Evolutionary conservation across 1,140 invertebrate genomes (phyloP).

Genomic region (Microplitis demolitor): DNA sequence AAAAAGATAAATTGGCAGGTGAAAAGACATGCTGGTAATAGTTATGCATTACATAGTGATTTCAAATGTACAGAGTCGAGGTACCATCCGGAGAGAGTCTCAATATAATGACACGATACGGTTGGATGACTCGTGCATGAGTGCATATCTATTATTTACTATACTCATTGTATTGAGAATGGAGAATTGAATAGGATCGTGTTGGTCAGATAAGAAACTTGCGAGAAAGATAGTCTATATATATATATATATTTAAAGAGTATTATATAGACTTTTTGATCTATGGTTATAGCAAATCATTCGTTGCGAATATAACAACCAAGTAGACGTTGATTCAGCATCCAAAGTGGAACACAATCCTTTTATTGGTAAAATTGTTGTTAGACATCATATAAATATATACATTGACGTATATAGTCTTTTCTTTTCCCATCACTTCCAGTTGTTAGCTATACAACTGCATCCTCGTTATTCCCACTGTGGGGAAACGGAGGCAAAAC

Average conservation of each 20-base stretch:
- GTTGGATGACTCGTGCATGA: slow-evolving; percentile 29
- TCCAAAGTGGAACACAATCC: slow-evolving; percentile 2
- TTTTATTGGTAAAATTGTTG: background rate
- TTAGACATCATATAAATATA: background rate
- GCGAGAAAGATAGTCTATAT: background rate
- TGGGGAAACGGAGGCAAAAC: too few relatives aligned
- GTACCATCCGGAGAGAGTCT: slow-evolving; percentile 10
- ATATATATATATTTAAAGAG: background rate
- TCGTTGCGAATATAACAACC: background rate
- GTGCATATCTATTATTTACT: slow-evolving; percentile 35
- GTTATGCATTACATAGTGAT: background rate
- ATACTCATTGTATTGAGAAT: slow-evolving; percentile 34
- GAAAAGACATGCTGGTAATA: background rate
- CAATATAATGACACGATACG: slow-evolving; percentile 33
- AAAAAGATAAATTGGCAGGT: background rate
- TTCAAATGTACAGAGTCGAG: background rate
- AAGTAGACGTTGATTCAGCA: background rate
- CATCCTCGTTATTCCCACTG: too few relatives aligned
- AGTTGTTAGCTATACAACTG: too few relatives aligned
- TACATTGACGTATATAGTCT: background rate
- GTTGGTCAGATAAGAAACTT: slow-evolving; percentile 25
- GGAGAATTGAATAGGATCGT: slow-evolving; percentile 24
- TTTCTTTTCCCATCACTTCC: slow-evolving; percentile 3
- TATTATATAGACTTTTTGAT: background rate
- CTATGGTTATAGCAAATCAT: slow-evolving; percentile 15